These are phyloP conservation scores for Lordiphosa clarofinis DNA, from an alignment of 1,140 invertebrate species.

Conservation along the genomic window DNA sequence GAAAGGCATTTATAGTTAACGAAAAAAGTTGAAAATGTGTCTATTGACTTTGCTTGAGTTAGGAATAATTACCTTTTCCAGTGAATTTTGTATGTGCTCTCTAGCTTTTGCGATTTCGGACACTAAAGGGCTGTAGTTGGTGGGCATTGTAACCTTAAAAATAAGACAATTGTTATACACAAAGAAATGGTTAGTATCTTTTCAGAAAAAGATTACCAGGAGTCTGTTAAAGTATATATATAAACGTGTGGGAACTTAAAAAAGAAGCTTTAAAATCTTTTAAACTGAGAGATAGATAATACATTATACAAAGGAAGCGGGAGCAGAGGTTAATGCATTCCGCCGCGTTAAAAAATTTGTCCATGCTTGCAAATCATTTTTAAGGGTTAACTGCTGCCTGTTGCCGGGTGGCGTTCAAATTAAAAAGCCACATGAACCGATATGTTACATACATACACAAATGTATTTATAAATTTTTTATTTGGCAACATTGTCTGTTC, in stretches of 20 bases:
- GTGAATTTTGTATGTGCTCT: slow-evolving; percentile 84
- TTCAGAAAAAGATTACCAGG: slow-evolving; percentile 1
- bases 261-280: no score
- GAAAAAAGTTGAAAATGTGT: neutral
- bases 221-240: no score
- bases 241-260: no score
- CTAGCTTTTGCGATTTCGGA: slow-evolving; percentile 85
- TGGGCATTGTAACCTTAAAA: slow-evolving; percentile 52
- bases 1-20: neutral
- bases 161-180: slow-evolving; percentile 20
- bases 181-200: slow-evolving; percentile 11
- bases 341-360: no score
- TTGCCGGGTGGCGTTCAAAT: neutral
- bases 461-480: neutral
- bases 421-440: slow-evolving; percentile 21
- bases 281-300: no score
- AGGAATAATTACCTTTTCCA: slow-evolving; percentile 82
- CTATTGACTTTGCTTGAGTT: neutral
- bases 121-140: slow-evolving; percentile 81
- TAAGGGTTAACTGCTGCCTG: no score
- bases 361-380: no score
- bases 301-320: no score
- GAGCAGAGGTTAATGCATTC: no score
- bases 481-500: neutral
- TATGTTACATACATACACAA: neutral